Percentiles rank a stretch among this genome's conserved stretches.
Conservation (phyloP, 2,113 vertebrate species). For the Pelecanoides urinatrix region DNA sequence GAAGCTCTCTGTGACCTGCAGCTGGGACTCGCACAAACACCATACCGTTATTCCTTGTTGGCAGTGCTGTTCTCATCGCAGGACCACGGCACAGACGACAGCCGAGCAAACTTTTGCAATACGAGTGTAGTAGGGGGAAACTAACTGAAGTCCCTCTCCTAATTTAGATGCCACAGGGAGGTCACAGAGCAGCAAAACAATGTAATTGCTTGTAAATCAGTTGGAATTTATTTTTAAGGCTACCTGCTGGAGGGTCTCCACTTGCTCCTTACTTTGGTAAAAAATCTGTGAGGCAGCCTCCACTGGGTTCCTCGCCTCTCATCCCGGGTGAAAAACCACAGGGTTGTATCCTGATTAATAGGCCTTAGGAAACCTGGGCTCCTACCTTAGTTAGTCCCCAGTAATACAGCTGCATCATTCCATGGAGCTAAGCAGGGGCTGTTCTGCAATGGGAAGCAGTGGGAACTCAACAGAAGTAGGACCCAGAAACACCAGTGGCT, state of each 20-base stretch:
- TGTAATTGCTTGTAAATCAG: neutral
- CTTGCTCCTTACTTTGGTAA: neutral
- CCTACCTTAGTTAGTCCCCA: neutral
- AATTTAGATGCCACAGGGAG: neutral
- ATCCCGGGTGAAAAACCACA: neutral
- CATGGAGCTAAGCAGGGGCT: neutral
- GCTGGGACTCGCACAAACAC: neutral
- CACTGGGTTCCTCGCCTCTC: neutral
- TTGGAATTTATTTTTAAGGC: neutral
- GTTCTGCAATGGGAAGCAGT: accelerated
- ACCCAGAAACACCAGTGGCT: neutral
- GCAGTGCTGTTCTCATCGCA: neutral
- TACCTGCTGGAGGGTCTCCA: neutral
- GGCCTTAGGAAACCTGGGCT: neutral
- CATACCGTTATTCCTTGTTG: neutral
- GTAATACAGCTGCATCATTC: neutral
- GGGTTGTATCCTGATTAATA: neutral
- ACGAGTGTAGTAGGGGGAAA: accelerated
- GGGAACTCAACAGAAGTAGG: neutral
- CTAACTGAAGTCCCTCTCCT: neutral
- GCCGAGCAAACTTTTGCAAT: neutral
- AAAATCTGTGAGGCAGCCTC: neutral
- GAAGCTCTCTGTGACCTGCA: neutral
- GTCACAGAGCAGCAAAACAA: neutral
- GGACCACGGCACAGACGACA: neutral